Conservation (phyloP, 2,888 invertebrate species). For the Apeira syringaria region DNA sequence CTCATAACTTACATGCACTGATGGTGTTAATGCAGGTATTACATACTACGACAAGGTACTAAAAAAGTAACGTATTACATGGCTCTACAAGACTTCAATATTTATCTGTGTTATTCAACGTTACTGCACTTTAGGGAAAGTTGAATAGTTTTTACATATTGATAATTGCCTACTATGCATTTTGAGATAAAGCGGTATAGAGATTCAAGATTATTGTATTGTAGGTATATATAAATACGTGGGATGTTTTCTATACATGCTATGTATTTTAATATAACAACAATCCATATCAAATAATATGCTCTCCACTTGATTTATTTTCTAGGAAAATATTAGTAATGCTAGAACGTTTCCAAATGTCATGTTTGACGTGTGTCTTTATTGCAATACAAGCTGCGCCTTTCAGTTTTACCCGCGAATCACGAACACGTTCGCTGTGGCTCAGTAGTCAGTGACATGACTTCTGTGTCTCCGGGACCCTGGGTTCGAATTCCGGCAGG, state of each 20-base stretch:
- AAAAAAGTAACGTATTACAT: constrained; percentile 6
- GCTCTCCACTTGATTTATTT: no score
- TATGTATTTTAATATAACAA: no score
- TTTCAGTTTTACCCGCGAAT: no score
- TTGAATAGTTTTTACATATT: constrained; percentile 10
- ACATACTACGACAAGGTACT: constrained; percentile 6
- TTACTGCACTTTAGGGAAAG: constrained; percentile 14
- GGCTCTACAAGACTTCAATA: constrained; percentile 15
- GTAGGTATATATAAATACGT: background rate
- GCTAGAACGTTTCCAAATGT: no score
- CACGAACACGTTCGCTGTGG: no score
- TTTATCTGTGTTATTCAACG: constrained; percentile 13
- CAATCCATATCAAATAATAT: no score
- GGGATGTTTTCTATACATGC: background rate
- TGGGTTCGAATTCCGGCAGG: no score
- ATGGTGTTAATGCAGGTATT: background rate
- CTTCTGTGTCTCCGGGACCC: no score
- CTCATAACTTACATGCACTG: constrained; percentile 5
- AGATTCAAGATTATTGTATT: background rate
- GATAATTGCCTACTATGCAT: constrained; percentile 12
- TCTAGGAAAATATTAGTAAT: no score
- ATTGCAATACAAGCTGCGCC: no score
- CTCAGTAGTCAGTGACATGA: no score
- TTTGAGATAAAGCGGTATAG: constrained; percentile 2
- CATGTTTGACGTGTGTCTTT: no score